These are phyloP conservation scores for Lophius piscatorius DNA, from an alignment of 2,113 vertebrate genomes.

Conservation along the genomic window DNA sequence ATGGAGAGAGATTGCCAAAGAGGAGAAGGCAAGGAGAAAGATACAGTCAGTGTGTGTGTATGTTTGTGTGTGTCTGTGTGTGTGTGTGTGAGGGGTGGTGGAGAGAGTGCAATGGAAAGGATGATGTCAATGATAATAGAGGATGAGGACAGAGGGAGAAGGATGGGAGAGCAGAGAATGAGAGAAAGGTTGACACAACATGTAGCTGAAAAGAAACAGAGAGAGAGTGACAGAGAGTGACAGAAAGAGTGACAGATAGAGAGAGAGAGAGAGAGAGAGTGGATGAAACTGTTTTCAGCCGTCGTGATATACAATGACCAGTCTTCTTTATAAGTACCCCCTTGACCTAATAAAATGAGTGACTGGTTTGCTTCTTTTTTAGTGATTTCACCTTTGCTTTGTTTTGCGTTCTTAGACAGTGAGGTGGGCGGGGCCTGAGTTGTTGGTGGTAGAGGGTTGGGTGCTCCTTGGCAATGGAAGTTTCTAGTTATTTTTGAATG, in stretches of 20 bases:
- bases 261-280: conserved; percentile 18
- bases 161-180: conserved; percentile 18
- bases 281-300: conserved; percentile 4
- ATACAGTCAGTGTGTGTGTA: conserved; percentile 35
- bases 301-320: neutral
- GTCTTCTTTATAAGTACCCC: neutral
- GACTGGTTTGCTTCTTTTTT: neutral
- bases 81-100: conserved; percentile 1
- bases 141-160: conserved; percentile 58
- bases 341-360: neutral
- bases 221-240: conserved; percentile 18
- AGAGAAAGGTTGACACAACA: conserved; percentile 30
- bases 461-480: neutral
- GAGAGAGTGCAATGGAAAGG: conserved; percentile 33
- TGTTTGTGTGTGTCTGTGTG: conserved; percentile 1
- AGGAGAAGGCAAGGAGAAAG: conserved; percentile 43
- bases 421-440: no score
- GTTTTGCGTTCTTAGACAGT: neutral
- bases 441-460: neutral
- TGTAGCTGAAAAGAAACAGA: no score
- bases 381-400: neutral
- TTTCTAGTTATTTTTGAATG: neutral
- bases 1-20: conserved; percentile 67
- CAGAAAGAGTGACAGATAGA: no score
- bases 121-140: conserved; percentile 78